Base-by-base conservation (phyloP, 2,797 vertebrate genomes). In the Lepilemur septentrionalis region DNA sequence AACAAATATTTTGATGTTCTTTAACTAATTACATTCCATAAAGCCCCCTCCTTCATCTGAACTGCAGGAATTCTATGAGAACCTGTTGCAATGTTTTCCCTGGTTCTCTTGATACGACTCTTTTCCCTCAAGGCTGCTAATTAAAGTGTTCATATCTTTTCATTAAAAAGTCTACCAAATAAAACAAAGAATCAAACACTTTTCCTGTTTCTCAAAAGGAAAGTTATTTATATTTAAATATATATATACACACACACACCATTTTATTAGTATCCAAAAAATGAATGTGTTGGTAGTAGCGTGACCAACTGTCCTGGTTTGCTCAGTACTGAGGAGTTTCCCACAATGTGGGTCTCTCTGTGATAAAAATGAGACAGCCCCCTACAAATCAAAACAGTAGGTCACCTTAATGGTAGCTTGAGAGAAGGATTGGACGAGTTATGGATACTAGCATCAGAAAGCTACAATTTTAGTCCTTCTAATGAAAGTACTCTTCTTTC, bases 11-110 rank as follows among this genome's bases (percentile, higher is more conserved):
- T 48, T 96, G 48, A 81, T 82, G 50, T 69, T 90, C 46, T 93
- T 90, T 84, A 94, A 48, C 87, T 83, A 91, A 83, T 32, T 91
- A 70, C 28, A 83, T 23, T n/a, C 46, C 81, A 75, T 52, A 89
- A 97, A 79, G 23, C 18, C 15, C 52, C 50, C 8, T 30, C n/a
- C 38, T 94, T 59, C 28, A 81, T 30, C 67, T 96, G 91, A 91
- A 75, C 70, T 94, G 20, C 35, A 91, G 48, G 48, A 94, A 91
- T 65, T 80, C 61, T 38, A 38, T 18, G 3, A 94, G 15, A 97
- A 70, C 30, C 55, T 92, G 13, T 48, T 91, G 63, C n/a, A 50
- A 5, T 15, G 7, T 67, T 91, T 84, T 73, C 20, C 30, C 13
- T 72, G 80, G 76, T 72, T 30, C n/a, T 95, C 46, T 69, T 63